These are phyloP conservation scores for Diarsia dahlii DNA, from an alignment of 2,888 invertebrate species.

Conservation along the genomic window DNA sequence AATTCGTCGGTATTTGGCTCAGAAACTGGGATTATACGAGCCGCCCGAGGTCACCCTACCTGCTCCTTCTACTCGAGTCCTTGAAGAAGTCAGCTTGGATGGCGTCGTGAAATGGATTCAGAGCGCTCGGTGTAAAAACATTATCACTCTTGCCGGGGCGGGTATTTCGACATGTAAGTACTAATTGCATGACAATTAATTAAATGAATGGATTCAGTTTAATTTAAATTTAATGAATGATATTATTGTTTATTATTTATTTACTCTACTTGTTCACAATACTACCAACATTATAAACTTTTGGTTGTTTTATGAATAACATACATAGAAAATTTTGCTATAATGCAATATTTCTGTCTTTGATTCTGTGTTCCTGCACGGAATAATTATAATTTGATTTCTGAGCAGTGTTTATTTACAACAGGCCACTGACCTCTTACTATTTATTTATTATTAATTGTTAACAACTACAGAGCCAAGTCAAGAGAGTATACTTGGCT, in stretches of 20 bases:
- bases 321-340: not conserved
- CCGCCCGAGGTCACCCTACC: slow-evolving; percentile 77
- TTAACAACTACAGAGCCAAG: no score
- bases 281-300: slow-evolving; percentile 6
- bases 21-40: slow-evolving; percentile 92
- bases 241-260: slow-evolving; percentile 38
- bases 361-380: not conserved
- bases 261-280: slow-evolving; percentile 3
- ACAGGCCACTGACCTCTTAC: not conserved
- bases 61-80: slow-evolving; percentile 84
- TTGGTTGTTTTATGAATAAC: not conserved
- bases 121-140: slow-evolving; percentile 94
- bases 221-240: not conserved
- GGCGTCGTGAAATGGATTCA: slow-evolving; percentile 95
- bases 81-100: slow-evolving; percentile 93
- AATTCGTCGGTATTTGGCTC: slow-evolving; percentile 92
- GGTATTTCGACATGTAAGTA: slow-evolving; percentile 98
- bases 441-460: no score
- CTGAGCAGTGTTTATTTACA: not conserved
- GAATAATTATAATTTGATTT: not conserved
- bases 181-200: not conserved
- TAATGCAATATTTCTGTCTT: not conserved
- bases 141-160: slow-evolving; percentile 98
- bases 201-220: not conserved
- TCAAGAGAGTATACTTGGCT: no score